Evolutionary conservation across 2,888 invertebrate species (phyloP).

Genomic region (Agonopterix heracliana): DNA sequence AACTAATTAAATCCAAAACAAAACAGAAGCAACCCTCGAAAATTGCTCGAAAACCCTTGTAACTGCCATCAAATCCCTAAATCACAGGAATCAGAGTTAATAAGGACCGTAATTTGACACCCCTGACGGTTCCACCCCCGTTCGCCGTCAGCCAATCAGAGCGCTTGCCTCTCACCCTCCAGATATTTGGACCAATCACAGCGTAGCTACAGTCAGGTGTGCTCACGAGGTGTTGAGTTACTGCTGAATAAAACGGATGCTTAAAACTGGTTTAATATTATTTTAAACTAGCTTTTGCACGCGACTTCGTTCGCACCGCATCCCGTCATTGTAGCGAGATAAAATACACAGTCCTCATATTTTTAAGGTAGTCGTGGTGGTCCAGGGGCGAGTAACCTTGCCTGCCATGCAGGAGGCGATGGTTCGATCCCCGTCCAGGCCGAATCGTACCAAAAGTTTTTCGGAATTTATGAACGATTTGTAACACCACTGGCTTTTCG

Average conservation of each 20-base stretch:
- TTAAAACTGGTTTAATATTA: not conserved
- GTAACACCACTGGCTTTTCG: no score
- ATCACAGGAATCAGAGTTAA: slow-evolving; percentile 51
- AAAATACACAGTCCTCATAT: no score
- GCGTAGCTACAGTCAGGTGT: slow-evolving; percentile 42
- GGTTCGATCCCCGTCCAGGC: no score
- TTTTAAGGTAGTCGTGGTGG: no score
- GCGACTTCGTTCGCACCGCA: no score
- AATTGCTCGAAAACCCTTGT: slow-evolving; percentile 18
- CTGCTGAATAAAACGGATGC: slow-evolving; percentile 14
- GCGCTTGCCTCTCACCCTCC: slow-evolving; percentile 41
- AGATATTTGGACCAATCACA: slow-evolving; percentile 38
- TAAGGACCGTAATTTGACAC: slow-evolving; percentile 52
- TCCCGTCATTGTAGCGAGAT: no score
- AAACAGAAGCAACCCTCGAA: not conserved
- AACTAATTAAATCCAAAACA: slow-evolving; percentile 6
- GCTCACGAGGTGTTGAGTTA: slow-evolving; percentile 14
- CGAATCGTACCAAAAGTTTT: no score
- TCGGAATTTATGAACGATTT: no score
- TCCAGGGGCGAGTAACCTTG: no score
- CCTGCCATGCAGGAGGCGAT: no score
- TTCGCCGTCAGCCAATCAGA: slow-evolving; percentile 35
- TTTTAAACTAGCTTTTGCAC: not conserved
- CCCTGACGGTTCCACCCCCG: slow-evolving; percentile 42
- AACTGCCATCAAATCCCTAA: slow-evolving; percentile 40